phyloP scores from a whole-genome alignment of 1,140 invertebrate species.

The Archivesica marissinica region DNA sequence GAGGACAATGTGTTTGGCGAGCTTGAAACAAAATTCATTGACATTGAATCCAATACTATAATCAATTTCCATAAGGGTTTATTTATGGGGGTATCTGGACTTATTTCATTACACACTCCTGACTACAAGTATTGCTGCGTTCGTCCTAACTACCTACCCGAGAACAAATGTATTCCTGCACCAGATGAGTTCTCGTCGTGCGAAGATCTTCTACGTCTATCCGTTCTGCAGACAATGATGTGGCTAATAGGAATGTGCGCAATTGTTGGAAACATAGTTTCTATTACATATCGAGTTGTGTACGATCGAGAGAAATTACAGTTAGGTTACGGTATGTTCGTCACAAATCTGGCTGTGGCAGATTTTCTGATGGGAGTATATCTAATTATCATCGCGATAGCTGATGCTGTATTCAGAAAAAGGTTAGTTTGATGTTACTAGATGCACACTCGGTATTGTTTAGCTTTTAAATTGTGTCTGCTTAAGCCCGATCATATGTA shows the following conservation, averaged over 20 bases:
- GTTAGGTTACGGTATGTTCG: slow-evolving; percentile 70
- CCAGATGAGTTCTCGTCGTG: slow-evolving; percentile 72
- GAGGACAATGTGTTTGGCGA: slow-evolving; percentile 43
- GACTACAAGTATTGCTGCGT: slow-evolving; percentile 70
- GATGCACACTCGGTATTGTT: too few relatives aligned
- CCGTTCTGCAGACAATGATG: slow-evolving; percentile 64
- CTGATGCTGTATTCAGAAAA: slow-evolving; percentile 5
- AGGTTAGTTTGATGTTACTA: too few relatives aligned
- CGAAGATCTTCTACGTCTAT: slow-evolving; percentile 65
- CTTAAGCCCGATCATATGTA: too few relatives aligned
- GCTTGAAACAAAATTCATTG: slow-evolving; percentile 17
- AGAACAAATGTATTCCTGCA: slow-evolving; percentile 65
- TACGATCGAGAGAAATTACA: slow-evolving; percentile 46
- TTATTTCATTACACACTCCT: slow-evolving; percentile 58
- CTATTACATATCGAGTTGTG: slow-evolving; percentile 61
- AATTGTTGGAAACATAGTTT: slow-evolving; percentile 67
- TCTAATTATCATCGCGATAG: slow-evolving; percentile 15
- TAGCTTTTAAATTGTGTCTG: too few relatives aligned
- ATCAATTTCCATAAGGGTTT: slow-evolving; percentile 45
- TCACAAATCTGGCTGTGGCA: slow-evolving; percentile 73
- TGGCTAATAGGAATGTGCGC: slow-evolving; percentile 71
- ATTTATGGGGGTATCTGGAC: slow-evolving; percentile 57
- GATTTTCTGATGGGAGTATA: slow-evolving; percentile 65
- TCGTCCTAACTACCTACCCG: slow-evolving; percentile 43
- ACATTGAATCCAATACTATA: slow-evolving; percentile 61